Evolutionary conservation across 2,113 vertebrate genomes (phyloP), one percentile per base, ranked within the genome.

Genomic region (Seriola aureovittata): DNA sequence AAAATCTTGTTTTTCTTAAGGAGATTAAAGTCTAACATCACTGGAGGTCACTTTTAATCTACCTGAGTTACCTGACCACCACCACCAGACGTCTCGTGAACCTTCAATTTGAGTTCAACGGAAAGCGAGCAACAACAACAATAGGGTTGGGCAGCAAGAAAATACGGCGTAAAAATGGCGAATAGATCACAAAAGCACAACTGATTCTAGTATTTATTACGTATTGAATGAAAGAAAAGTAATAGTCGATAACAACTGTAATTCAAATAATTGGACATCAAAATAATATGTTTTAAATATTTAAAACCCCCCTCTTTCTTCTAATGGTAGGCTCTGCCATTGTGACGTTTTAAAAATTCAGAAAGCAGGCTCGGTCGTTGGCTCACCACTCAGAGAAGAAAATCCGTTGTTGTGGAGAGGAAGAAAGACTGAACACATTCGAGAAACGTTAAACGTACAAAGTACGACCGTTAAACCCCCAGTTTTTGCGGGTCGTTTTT

Each of bases 331-430:
- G 63, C 4, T 81, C 95, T 19, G 11, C 59, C 74, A 82, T 88
- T 91, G 93, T 95, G 95, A 94, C 94, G 95, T 93, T 88, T 88
- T 78, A 87, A 93, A 92, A 90, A 91, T 93, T 90, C 88, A 90
- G 91, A 67, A 90, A 87, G 73, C 88, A 89, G 84, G 81, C 64
- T 90, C 59, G 85, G 84, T 90, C 88, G 87, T 93, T 93, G 92
- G 90, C 81, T 89, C 50, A 63, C 86, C 85, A 77, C 89, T 90
- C 88, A 85, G 94, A 84, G 81, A 77, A 89, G 90, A 92, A 92
- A 90, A 92, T 84, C 92, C 90, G 91, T 90, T 92, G 88, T 93
- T 88, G 91, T 80, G 80, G 40, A 70, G 86, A 86, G 85, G 86
- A 94, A 93, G 91, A 90, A 87, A 90, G 86, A 57, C 67, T 46